Conservation (phyloP, 2,113 vertebrate species). For the Bungarus multicinctus region DNA sequence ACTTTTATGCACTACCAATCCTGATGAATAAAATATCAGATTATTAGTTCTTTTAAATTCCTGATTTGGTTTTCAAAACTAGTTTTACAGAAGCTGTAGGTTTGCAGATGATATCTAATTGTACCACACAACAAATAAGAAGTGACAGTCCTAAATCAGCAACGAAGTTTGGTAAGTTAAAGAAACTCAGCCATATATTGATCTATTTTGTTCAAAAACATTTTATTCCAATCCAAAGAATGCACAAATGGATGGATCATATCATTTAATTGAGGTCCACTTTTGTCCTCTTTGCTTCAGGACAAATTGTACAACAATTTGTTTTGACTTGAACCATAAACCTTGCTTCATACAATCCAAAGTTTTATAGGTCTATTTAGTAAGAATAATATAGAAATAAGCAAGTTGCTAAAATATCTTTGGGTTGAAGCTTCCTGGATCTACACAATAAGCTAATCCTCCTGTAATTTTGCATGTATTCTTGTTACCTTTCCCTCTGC, state of each 20-base stretch:
- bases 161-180: slow-evolving; percentile 84
- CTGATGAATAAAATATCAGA: neutral
- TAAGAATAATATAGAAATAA: neutral
- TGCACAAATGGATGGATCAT: neutral
- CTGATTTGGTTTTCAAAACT: slow-evolving; percentile 35
- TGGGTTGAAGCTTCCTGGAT: neutral
- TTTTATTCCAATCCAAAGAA: neutral
- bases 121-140: slow-evolving; percentile 73
- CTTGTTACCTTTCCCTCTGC: neutral
- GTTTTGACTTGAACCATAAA: neutral
- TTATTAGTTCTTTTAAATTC: neutral
- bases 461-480: neutral
- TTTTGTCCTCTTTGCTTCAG: neutral
- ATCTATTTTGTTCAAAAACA: neutral
- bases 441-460: neutral
- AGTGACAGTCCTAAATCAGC: slow-evolving; percentile 81
- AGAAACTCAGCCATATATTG: neutral
- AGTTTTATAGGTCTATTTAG: neutral
- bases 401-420: neutral
- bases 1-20: neutral
- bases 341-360: neutral
- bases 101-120: slow-evolving; percentile 78
- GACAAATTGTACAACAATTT: neutral
- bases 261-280: neutral
- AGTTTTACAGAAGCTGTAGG: slow-evolving; percentile 87